Percentiles rank a stretch among this genome's conserved stretches.
Evolutionary conservation across 53 echinoderm and acorn worm genomes (phyloP).

Genomic region (Astropecten irregularis): DNA sequence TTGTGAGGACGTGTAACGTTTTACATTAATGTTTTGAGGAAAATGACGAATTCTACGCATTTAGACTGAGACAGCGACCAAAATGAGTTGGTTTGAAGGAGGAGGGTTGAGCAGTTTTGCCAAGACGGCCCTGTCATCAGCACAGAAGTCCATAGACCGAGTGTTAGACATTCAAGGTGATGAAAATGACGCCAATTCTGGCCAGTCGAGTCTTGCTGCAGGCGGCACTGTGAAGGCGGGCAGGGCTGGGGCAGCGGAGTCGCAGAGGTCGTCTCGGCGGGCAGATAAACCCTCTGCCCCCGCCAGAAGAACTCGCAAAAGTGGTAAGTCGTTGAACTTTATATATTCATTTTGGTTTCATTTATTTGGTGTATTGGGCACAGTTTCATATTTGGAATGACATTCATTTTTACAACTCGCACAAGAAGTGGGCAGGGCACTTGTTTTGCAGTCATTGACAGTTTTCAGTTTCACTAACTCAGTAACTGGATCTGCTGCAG

Average conservation of each 20-base stretch:
- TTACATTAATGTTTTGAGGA: neutral
- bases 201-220: neutral
- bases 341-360: no score
- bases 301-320: no score
- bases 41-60: neutral
- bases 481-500: no score
- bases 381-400: no score
- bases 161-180: slow-evolving; percentile 90
- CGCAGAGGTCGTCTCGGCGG: neutral
- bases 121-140: slow-evolving; percentile 87
- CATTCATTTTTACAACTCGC: no score
- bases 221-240: no score
- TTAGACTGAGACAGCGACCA: neutral
- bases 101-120: slow-evolving; percentile 78
- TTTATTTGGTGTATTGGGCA: no score
- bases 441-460: neutral
- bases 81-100: slow-evolving; percentile 97
- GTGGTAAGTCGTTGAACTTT: no score
- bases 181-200: neutral
- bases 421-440: neutral
- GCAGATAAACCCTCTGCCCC: no score
- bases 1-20: slow-evolving; percentile 15
- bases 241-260: neutral
- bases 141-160: slow-evolving; percentile 96
- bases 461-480: neutral